A percentile compares a stretch with the other conserved stretches of the same genome.
Conservation (phyloP, 2,888 invertebrate species). For the Chromoteleia sp. region DNA sequence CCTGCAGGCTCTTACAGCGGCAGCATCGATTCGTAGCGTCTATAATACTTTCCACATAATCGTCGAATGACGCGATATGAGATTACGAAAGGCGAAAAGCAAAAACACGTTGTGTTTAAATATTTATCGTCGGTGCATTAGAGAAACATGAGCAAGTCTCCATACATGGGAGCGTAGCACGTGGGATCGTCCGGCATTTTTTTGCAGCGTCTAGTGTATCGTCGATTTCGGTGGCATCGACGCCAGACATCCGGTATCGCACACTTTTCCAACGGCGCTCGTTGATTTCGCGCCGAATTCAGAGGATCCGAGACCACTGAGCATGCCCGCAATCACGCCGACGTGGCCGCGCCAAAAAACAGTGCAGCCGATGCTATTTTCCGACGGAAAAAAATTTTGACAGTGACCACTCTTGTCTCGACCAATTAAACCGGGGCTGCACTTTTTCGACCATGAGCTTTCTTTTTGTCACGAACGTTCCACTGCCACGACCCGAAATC, state of each 20-base stretch:
- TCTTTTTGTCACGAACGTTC: slow-evolving; percentile 20
- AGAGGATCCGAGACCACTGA: slow-evolving; percentile 71
- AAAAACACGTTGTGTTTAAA: slow-evolving; percentile 83
- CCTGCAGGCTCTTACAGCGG: slow-evolving; percentile 44
- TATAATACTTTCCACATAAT: slow-evolving; percentile 70
- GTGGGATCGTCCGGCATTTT: slow-evolving; percentile 78
- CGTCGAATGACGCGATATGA: slow-evolving; percentile 73
- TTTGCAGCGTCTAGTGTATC: slow-evolving; percentile 55
- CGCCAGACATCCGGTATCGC: slow-evolving; percentile 45
- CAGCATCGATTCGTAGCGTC: slow-evolving; percentile 45
- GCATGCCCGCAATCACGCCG: slow-evolving; percentile 81
- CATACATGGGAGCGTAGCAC: slow-evolving; percentile 83
- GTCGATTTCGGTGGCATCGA: slow-evolving; percentile 73
- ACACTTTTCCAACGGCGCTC: slow-evolving; percentile 6
- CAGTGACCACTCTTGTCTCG: slow-evolving; percentile 50
- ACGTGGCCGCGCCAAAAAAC: slow-evolving; percentile 77
- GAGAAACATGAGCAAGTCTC: slow-evolving; percentile 83
- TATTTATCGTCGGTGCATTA: slow-evolving; percentile 83
- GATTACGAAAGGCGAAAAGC: slow-evolving; percentile 79
- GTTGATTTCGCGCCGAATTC: slow-evolving; percentile 20
- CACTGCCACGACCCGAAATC: neutral
- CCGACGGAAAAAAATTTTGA: slow-evolving; percentile 67
- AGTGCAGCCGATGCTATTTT: slow-evolving; percentile 79
- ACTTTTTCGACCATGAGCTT: slow-evolving; percentile 21
- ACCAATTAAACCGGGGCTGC: slow-evolving; percentile 26